Evolutionary conservation across 2,113 vertebrate genomes (phyloP).

Genomic region (Rhabdornis inornatus): DNA sequence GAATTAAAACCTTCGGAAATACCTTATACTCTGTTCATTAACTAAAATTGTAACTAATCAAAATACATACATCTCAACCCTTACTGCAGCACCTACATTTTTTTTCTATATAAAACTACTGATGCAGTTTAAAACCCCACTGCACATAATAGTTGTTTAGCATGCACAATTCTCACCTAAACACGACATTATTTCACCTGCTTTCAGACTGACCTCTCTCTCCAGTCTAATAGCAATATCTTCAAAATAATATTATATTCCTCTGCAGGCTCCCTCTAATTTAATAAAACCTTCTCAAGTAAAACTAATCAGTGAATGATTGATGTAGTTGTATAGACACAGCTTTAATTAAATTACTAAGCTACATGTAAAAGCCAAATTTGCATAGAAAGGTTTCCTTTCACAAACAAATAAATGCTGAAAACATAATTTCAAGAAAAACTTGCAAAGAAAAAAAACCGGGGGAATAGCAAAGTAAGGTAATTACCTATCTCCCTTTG

Average conservation of each 20-base stretch:
- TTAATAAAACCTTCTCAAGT: background rate
- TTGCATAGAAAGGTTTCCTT: background rate
- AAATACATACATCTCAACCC: background rate
- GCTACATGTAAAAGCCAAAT: background rate
- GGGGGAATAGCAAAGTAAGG: background rate
- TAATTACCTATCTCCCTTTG: slow-evolving; percentile 98
- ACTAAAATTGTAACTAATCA: background rate
- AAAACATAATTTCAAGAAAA: slow-evolving; percentile 11
- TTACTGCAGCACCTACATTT: background rate
- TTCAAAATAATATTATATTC: background rate
- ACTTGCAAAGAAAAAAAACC: background rate
- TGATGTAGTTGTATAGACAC: background rate
- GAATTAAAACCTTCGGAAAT: background rate
- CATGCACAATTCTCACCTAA: background rate
- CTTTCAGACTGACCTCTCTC: background rate
- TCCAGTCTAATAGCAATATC: background rate
- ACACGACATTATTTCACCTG: background rate
- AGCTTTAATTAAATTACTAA: background rate
- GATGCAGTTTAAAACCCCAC: background rate
- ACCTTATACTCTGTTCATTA: background rate
- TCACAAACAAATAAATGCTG: background rate
- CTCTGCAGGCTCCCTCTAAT: background rate
- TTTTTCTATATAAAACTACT: background rate
- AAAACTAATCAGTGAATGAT: background rate
- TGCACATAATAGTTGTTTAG: background rate